A percentile compares a stretch with the other conserved stretches of the same genome.
Evolutionary conservation across 2,797 vertebrate species (phyloP).

Genomic region (Neosalanx taihuensis): DNA sequence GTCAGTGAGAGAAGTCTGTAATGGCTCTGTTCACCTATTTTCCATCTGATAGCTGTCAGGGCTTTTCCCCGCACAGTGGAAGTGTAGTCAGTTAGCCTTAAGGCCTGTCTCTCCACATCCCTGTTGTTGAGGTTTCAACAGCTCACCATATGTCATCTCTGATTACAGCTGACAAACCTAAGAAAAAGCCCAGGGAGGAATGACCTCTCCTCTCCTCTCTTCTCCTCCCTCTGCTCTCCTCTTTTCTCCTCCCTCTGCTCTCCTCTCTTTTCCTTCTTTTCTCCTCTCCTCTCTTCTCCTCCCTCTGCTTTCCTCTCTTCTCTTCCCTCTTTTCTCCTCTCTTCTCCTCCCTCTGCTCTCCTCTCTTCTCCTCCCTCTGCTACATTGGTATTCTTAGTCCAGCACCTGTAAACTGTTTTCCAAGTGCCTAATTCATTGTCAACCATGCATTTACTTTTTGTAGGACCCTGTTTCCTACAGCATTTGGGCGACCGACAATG

Average conservation of each 20-base stretch:
- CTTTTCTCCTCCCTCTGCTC: too few relatives aligned
- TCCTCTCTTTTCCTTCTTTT: too few relatives aligned
- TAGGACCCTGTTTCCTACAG: conserved; percentile 30
- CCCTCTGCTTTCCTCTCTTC: too few relatives aligned
- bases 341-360: too few relatives aligned
- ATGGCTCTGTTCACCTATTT: background rate
- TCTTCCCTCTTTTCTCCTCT: too few relatives aligned
- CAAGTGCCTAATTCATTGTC: background rate
- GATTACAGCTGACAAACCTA: background rate
- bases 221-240: too few relatives aligned
- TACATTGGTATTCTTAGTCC: too few relatives aligned
- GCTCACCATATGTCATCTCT: background rate
- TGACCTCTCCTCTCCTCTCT: too few relatives aligned
- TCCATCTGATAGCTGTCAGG: background rate
- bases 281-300: too few relatives aligned
- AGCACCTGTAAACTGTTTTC: too few relatives aligned
- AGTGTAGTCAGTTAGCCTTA: background rate
- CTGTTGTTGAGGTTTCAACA: too few relatives aligned
- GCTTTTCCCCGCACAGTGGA: background rate
- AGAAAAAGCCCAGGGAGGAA: background rate
- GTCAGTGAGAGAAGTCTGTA: background rate
- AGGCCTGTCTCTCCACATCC: background rate
- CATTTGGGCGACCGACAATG: conserved; percentile 24
- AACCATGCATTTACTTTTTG: conserved; percentile 23
- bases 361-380: too few relatives aligned